A percentile compares a stretch with the other conserved stretches of the same genome.
Conservation (phyloP, 2,113 vertebrate genomes). For the Lagopus muta region DNA sequence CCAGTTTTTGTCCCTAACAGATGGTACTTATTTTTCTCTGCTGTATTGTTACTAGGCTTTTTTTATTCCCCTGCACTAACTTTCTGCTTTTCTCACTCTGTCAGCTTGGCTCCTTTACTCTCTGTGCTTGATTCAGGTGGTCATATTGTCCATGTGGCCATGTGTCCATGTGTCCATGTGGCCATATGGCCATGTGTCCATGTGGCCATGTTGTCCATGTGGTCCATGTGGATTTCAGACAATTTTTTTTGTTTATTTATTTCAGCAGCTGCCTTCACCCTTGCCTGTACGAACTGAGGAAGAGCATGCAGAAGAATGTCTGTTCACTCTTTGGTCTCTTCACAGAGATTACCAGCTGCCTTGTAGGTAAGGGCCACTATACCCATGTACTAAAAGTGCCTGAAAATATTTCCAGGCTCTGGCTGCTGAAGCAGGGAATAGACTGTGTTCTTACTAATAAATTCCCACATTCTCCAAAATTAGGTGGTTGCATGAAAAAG, state of each 20-base stretch:
- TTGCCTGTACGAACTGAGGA: background rate
- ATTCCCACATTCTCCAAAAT: conserved; percentile 13
- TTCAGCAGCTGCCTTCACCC: background rate
- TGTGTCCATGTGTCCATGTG: too few relatives aligned
- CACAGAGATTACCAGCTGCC: background rate
- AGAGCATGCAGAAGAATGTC: background rate
- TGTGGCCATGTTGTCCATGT: background rate
- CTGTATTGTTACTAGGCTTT: background rate
- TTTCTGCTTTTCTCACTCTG: background rate
- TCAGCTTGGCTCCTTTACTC: background rate
- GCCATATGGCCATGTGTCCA: too few relatives aligned
- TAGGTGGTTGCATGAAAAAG: conserved; percentile 28
- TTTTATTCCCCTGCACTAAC: background rate
- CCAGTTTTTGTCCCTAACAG: background rate
- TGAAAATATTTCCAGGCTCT: conserved; percentile 39
- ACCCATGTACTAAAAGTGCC: background rate
- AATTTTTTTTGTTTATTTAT: background rate
- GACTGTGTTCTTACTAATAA: background rate
- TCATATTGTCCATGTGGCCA: background rate
- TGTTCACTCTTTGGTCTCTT: background rate
- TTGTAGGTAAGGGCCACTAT: background rate
- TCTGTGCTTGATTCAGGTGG: background rate
- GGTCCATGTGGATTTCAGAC: background rate
- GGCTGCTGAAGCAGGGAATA: background rate
- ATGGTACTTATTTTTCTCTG: background rate